A percentile compares a stretch with the other conserved stretches of the same genome.
Conservation (phyloP, 2,888 invertebrate genomes). For the Drosophila subquinaria region DNA sequence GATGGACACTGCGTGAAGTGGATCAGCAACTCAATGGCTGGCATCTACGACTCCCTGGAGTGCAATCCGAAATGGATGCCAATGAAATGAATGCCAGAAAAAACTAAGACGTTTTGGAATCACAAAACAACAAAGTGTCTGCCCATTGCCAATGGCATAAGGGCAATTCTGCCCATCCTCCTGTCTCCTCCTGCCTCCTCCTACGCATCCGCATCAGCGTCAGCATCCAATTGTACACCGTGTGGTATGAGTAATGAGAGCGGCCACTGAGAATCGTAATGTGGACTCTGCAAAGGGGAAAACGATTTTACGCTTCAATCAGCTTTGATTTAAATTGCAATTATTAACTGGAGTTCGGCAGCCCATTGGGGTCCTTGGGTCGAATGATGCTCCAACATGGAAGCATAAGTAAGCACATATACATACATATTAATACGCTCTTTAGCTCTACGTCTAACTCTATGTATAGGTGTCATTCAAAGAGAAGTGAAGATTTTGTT, state of each 20-base stretch:
- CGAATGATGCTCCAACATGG: background rate
- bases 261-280: conserved; percentile 34
- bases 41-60: conserved; percentile 79
- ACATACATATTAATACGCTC: background rate
- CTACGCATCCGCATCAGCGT: conserved; percentile 13
- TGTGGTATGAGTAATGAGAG: conserved; percentile 76
- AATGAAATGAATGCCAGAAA: conserved; percentile 75
- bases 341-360: conserved; percentile 70
- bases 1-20: conserved; percentile 45
- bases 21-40: conserved; percentile 36
- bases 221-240: conserved; percentile 57
- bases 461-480: background rate
- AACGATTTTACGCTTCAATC: conserved; percentile 81
- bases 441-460: background rate
- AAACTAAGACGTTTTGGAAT: conserved; percentile 54
- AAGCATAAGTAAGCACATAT: background rate
- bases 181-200: background rate
- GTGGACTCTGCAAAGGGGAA: conserved; percentile 40
- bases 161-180: conserved; percentile 1
- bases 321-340: conserved; percentile 81
- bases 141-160: conserved; percentile 17
- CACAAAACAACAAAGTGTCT: conserved; percentile 41
- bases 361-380: conserved; percentile 23
- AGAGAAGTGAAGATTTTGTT: background rate
- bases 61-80: conserved; percentile 82